Evolutionary conservation across 2,113 vertebrate genomes (phyloP).

Genomic region (Stomatorhinus ivindoensis): DNA sequence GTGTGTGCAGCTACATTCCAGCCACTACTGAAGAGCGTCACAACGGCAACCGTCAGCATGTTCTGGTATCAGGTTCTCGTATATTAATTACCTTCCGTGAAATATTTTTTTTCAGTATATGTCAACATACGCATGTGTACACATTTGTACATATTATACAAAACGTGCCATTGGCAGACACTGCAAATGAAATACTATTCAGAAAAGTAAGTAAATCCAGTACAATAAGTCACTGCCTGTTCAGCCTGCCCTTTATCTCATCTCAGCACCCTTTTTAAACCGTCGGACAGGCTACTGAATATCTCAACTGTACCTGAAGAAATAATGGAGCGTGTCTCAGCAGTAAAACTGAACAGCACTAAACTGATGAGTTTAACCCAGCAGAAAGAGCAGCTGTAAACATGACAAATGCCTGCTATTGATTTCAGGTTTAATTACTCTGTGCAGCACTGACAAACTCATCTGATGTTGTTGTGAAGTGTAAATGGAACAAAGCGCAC

Average conservation of each 20-base stretch:
- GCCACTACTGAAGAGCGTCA: neutral
- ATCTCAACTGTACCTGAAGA: constrained; percentile 97
- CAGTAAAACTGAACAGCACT: constrained; percentile 98
- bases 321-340: constrained; percentile 99
- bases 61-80: neutral
- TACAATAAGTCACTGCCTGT: constrained; percentile 71
- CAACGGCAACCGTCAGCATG: neutral
- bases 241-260: constrained; percentile 72
- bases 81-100: neutral
- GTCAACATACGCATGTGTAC: neutral
- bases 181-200: constrained; percentile 54
- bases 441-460: constrained; percentile 98
- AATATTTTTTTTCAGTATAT: neutral
- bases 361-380: constrained; percentile 99
- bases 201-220: constrained; percentile 79
- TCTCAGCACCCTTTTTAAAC: constrained; percentile 79
- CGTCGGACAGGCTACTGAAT: constrained; percentile 83
- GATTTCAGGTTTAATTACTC: constrained; percentile 99
- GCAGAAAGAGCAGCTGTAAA: constrained; percentile 99
- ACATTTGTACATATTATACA: neutral
- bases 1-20: neutral
- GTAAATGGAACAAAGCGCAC: constrained; percentile 99
- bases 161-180: constrained; percentile 49
- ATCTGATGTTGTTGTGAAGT: constrained; percentile 99
- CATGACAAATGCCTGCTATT: constrained; percentile 99